Evolutionary conservation across 2,888 invertebrate genomes (phyloP).

Genomic region (Diplazon laetatorius): DNA sequence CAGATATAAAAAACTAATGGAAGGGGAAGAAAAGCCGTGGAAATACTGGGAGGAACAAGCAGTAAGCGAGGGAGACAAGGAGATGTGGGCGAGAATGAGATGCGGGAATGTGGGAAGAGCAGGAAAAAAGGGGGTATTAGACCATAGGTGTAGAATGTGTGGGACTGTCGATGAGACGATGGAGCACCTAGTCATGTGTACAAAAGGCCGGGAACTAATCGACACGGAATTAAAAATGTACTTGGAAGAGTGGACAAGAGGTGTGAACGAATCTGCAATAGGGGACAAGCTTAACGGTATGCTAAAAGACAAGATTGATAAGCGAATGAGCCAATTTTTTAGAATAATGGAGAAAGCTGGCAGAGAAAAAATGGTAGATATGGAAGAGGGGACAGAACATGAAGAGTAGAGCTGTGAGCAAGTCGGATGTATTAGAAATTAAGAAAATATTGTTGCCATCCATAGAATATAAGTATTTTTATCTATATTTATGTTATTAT

Average conservation of each 20-base stretch:
- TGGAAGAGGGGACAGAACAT: not conserved
- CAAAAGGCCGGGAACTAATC: slow-evolving; percentile 4
- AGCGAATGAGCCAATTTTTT: slow-evolving; percentile 1
- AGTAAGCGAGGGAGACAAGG: slow-evolving; percentile 11
- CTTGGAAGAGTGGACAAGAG: slow-evolving; percentile 1
- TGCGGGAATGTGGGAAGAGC: slow-evolving; percentile 39
- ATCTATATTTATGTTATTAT: too few species aligned
- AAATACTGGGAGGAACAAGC: slow-evolving; percentile 16
- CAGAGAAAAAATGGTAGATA: not conserved
- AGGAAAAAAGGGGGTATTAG: slow-evolving; percentile 27
- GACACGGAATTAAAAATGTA: not conserved
- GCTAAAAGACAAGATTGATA: slow-evolving; percentile 5
- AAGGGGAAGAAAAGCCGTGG: not conserved
- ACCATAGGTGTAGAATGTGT: slow-evolving; percentile 21
- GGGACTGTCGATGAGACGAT: too few species aligned
- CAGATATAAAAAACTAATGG: slow-evolving; percentile 5
- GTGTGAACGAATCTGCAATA: not conserved
- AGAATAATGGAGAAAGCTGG: slow-evolving; percentile 15
- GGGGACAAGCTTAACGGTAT: not conserved
- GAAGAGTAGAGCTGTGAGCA: too few species aligned
- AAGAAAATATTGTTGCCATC: slow-evolving; percentile 1
- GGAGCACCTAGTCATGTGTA: not conserved
- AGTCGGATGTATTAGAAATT: not conserved
- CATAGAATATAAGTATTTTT: not conserved
- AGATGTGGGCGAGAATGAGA: slow-evolving; percentile 35